A percentile compares a stretch with the other conserved stretches of the same genome.
phyloP scores from a whole-genome alignment of 2,797 vertebrate genomes.

The Oreonectes daqikongensis region DNA sequence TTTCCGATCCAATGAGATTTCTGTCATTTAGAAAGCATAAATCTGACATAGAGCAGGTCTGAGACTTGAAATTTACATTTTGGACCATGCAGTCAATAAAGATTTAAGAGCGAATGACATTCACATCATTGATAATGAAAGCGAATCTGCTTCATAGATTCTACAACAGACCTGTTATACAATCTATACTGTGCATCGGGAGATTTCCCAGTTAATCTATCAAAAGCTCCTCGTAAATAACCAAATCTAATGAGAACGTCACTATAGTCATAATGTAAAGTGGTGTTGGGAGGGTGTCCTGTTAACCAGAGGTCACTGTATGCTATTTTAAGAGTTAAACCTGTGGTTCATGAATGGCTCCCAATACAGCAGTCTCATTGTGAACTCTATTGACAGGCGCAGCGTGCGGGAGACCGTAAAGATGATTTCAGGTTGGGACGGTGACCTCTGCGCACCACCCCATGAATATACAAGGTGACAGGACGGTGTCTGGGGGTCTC shows the following conservation, averaged over 20 bases:
- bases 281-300: background rate
- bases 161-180: background rate
- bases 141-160: too few species aligned
- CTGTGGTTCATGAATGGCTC: constrained; percentile 43
- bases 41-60: background rate
- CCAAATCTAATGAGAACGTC: background rate
- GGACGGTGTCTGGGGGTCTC: constrained; percentile 33
- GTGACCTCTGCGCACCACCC: constrained; percentile 59
- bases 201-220: background rate
- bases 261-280: background rate
- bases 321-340: constrained; percentile 32
- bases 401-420: constrained; percentile 55
- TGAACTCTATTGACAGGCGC: constrained; percentile 50
- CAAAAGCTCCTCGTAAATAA: background rate
- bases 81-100: background rate
- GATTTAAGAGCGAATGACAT: background rate
- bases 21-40: background rate
- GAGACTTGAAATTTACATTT: background rate
- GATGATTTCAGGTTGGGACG: constrained; percentile 55
- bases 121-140: too few species aligned
- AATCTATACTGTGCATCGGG: background rate
- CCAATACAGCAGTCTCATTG: constrained; percentile 42
- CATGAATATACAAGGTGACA: constrained; percentile 54
- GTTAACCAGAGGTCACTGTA: background rate
- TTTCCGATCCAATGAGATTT: too few species aligned